Evolutionary conservation across 2,888 invertebrate genomes (phyloP).

Genomic region (Phengaris arion): DNA sequence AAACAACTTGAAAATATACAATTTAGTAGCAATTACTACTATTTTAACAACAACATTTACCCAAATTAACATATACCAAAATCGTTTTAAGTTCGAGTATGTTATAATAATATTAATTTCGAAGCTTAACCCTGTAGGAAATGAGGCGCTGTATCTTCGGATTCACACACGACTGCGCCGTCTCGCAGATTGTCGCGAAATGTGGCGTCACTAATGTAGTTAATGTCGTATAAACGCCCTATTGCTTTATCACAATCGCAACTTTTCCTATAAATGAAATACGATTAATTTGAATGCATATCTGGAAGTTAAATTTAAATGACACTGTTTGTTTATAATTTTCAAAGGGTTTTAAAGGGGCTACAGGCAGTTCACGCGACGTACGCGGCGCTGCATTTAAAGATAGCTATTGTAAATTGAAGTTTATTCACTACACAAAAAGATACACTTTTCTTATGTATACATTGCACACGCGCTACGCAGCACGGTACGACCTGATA

Average conservation of each 20-base stretch:
- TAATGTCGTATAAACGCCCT: conserved; percentile 77
- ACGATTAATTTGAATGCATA: conserved; percentile 18
- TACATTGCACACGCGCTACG: too few relatives aligned
- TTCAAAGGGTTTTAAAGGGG: too few relatives aligned
- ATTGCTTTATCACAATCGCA: conserved; percentile 69
- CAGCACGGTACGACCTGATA: too few relatives aligned
- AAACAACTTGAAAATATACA: too few relatives aligned
- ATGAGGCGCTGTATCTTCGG: conserved; percentile 78
- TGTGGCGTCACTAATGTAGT: conserved; percentile 77
- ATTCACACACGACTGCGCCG: conserved; percentile 74
- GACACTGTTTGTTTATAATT: too few relatives aligned
- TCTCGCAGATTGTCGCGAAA: conserved; percentile 76
- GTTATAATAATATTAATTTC: conserved; percentile 25
- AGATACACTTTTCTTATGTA: too few relatives aligned
- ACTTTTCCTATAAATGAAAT: conserved; percentile 53
- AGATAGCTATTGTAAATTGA: too few relatives aligned
- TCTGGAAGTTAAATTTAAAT: too few relatives aligned
- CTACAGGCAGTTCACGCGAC: too few relatives aligned
- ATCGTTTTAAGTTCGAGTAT: not conserved
- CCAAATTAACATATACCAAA: not conserved
- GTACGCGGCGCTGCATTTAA: too few relatives aligned
- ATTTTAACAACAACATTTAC: not conserved
- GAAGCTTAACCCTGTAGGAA: conserved; percentile 49
- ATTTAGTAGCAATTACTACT: too few relatives aligned
- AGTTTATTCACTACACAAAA: too few relatives aligned